Evolutionary conservation across 2,888 invertebrate genomes (phyloP).

Genomic region (Tetragonula carbonaria): DNA sequence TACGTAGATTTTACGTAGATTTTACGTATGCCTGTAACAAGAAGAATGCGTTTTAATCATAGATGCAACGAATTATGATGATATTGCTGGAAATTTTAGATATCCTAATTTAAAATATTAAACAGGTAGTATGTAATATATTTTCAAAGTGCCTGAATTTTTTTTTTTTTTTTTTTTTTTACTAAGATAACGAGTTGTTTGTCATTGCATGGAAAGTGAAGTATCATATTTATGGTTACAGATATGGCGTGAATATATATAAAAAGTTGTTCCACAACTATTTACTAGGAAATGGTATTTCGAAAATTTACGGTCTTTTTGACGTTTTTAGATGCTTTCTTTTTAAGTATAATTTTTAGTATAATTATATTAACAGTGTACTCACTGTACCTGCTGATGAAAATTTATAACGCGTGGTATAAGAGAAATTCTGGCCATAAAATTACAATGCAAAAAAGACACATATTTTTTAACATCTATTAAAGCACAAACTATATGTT

Average conservation of each 20-base stretch:
- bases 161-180: slow-evolving; percentile 32
- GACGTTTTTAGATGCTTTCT: slow-evolving; percentile 1
- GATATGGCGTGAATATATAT: slow-evolving; percentile 3
- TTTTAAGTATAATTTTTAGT: slow-evolving; percentile 28
- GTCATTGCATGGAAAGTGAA: slow-evolving; percentile 35
- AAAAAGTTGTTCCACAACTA: slow-evolving; percentile 27
- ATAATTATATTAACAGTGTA: slow-evolving; percentile 41
- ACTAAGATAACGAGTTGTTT: slow-evolving; percentile 39
- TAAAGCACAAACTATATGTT: slow-evolving; percentile 44
- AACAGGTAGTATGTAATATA: slow-evolving; percentile 61
- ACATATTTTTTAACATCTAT: slow-evolving; percentile 36
- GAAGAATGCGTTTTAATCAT: slow-evolving; percentile 57
- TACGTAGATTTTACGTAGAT: slow-evolving; percentile 53
- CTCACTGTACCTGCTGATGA: slow-evolving; percentile 30
- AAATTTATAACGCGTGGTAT: slow-evolving; percentile 16
- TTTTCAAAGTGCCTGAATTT: slow-evolving; percentile 61
- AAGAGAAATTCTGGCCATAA: slow-evolving; percentile 34
- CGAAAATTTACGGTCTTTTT: slow-evolving; percentile 5
- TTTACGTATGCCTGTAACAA: slow-evolving; percentile 39
- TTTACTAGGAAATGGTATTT: not conserved
- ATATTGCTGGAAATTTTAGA: slow-evolving; percentile 54
- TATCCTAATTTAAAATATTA: slow-evolving; percentile 63
- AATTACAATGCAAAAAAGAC: slow-evolving; percentile 28
- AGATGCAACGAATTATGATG: slow-evolving; percentile 57
- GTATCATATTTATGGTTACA: slow-evolving; percentile 35